Conservation (phyloP, 2,888 invertebrate genomes). For the Conistra vaccinii region DNA sequence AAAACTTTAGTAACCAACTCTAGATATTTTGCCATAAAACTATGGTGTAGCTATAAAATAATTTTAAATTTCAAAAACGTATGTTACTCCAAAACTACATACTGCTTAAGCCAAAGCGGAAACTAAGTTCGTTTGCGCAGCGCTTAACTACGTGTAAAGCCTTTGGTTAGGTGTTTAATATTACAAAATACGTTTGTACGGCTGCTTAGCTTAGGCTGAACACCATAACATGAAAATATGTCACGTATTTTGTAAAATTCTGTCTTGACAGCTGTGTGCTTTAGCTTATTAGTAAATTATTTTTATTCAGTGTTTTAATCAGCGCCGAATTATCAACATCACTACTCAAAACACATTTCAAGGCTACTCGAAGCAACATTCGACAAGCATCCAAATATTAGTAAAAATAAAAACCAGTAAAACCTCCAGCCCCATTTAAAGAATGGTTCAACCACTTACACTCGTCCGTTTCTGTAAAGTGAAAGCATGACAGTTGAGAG, state of each 20-base stretch:
- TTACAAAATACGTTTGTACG: constrained; percentile 3
- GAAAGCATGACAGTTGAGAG: constrained; percentile 88
- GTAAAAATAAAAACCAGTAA: constrained; percentile 80
- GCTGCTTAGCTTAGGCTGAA: not conserved
- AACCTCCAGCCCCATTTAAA: constrained; percentile 81
- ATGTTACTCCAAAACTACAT: constrained; percentile 34
- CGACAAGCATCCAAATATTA: constrained; percentile 77
- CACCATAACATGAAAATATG: not conserved
- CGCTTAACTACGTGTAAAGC: constrained; percentile 36
- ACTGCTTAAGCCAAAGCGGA: constrained; percentile 44
- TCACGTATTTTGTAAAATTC: constrained; percentile 6
- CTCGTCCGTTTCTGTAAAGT: constrained; percentile 90
- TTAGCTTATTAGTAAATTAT: constrained; percentile 13
- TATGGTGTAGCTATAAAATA: not conserved
- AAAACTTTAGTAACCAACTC: not conserved
- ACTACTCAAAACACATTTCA: constrained; percentile 21
- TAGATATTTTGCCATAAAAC: not conserved
- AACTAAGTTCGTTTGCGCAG: constrained; percentile 16
- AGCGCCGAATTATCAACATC: constrained; percentile 10
- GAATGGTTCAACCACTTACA: constrained; percentile 87
- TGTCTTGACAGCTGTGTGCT: not conserved
- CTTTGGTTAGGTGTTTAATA: constrained; percentile 5
- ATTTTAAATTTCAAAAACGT: constrained; percentile 30
- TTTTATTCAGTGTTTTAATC: constrained; percentile 23
- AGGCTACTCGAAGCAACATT: constrained; percentile 58